These are phyloP conservation scores for Forpus xanthops DNA, from an alignment of 2,797 vertebrate species.

Conservation along the genomic window DNA sequence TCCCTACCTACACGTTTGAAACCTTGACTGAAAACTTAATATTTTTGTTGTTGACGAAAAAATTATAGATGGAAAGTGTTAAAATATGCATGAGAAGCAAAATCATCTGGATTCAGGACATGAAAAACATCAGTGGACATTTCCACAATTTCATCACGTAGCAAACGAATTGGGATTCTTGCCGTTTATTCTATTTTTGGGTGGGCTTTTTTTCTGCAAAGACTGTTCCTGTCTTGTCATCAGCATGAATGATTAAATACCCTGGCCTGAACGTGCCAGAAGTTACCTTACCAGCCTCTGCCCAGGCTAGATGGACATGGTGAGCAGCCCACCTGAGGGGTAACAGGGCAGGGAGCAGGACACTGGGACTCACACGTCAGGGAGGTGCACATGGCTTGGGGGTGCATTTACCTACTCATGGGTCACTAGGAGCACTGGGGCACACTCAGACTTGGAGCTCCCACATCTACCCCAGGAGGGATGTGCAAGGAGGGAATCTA, in stretches of 20 bases:
- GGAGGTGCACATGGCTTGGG: accelerated
- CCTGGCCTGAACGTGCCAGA: background rate
- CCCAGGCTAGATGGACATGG: accelerated
- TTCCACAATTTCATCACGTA: background rate
- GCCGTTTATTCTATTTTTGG: background rate
- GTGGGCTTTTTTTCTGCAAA: accelerated
- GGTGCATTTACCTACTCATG: accelerated
- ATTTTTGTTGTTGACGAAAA: background rate
- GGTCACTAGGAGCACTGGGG: background rate
- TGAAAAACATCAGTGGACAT: background rate
- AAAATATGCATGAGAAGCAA: background rate
- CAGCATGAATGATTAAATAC: background rate
- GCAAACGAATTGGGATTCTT: background rate
- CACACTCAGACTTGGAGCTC: background rate
- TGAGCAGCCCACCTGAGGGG: background rate
- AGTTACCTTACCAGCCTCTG: background rate
- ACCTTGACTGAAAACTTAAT: background rate
- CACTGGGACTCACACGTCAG: accelerated
- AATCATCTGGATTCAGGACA: background rate
- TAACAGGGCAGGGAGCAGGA: background rate
- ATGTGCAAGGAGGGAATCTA: background rate
- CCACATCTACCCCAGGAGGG: background rate
- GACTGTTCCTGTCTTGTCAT: background rate
- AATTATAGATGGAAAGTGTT: background rate
- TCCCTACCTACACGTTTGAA: background rate